Evolutionary conservation across 2,888 invertebrate genomes (phyloP).

Genomic region (Prosapia bicincta): DNA sequence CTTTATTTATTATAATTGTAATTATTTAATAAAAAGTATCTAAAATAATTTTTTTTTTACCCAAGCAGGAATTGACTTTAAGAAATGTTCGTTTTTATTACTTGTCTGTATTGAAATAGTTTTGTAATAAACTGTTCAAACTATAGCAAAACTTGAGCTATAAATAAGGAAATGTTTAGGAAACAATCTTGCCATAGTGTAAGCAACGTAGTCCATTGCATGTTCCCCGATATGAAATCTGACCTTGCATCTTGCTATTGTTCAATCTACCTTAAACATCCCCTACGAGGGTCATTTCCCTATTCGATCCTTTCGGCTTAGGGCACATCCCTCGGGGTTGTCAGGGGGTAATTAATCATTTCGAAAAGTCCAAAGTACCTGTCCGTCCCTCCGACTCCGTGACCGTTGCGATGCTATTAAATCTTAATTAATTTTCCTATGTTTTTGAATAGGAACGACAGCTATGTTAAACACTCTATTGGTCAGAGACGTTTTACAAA

Average conservation of each 20-base stretch:
- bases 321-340: not conserved
- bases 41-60: too few relatives aligned
- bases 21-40: too few relatives aligned
- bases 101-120: too few relatives aligned
- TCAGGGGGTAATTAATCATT: not conserved
- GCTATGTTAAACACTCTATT: not conserved
- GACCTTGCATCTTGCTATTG: not conserved
- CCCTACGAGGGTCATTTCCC: not conserved
- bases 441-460: not conserved
- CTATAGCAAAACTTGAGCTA: too few relatives aligned
- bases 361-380: not conserved
- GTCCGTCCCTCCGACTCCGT: not conserved
- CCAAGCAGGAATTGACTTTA: too few relatives aligned
- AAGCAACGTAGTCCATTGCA: too few relatives aligned
- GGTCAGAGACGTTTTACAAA: not conserved
- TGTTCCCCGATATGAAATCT: not conserved
- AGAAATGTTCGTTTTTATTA: too few relatives aligned
- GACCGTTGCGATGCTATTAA: not conserved
- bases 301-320: not conserved
- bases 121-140: too few relatives aligned
- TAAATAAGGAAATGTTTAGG: too few relatives aligned
- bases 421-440: not conserved
- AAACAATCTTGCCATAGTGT: too few relatives aligned
- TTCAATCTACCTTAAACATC: not conserved
- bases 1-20: too few relatives aligned